Conservation (phyloP, 2,113 vertebrate genomes). For the Acrocephalus arundinaceus region DNA sequence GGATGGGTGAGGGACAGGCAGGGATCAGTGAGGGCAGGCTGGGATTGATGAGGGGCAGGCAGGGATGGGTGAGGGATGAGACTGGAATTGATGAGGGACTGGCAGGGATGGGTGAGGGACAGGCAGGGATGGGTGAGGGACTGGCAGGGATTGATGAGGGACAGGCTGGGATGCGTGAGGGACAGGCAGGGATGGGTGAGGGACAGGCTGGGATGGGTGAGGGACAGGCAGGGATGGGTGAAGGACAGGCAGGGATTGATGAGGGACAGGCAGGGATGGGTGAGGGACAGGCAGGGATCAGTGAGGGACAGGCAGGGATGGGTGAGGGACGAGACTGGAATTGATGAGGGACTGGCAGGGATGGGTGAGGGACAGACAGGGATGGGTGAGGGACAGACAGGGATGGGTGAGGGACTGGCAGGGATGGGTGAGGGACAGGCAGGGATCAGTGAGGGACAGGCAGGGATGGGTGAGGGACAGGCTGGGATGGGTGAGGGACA, state of each 20-base stretch:
- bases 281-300: rapidly evolving
- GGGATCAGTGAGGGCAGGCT: rapidly evolving
- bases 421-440: no score
- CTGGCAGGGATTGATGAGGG: rapidly evolving
- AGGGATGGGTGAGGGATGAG: rapidly evolving
- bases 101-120: neutral
- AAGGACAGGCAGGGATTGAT: rapidly evolving
- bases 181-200: rapidly evolving
- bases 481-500: rapidly evolving
- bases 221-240: neutral
- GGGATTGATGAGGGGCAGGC: rapidly evolving
- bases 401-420: rapidly evolving
- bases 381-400: neutral
- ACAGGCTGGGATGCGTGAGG: neutral
- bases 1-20: no score
- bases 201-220: neutral
- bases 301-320: rapidly evolving
- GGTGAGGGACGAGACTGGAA: no score
- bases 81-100: rapidly evolving
- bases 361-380: neutral
- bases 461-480: rapidly evolving
- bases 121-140: neutral
- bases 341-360: rapidly evolving
- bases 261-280: rapidly evolving
- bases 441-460: rapidly evolving